Evolutionary conservation across 1,140 invertebrate species (phyloP), one percentile per base, ranked within the genome.

Genomic region (Magallana gigas): DNA sequence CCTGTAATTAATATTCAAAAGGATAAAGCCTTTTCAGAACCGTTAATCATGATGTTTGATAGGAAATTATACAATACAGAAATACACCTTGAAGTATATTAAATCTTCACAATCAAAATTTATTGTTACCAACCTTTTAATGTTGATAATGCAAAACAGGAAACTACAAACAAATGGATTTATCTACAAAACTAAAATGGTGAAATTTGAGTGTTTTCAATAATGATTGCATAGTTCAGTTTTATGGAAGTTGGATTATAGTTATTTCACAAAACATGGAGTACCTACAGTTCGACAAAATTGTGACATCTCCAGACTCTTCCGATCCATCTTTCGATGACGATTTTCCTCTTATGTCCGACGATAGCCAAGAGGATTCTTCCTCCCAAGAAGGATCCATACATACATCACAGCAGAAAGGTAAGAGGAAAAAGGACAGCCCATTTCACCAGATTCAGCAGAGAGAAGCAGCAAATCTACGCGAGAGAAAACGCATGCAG

Each of bases 401-500:
- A 48, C 14, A 82, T 8, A 82, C 48, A 82, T 58, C 18, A 71
- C 23, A 71, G 12, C 80, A 8, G 12, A 82, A 82, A 82, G 57
- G 36, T 56, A 58, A 16, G 36, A 82, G 57, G 80, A 82, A 82
- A 82, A 82, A 82, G 8, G 14, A 82, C 48, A 58, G 8, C 5
- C 48, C 18, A 11, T 57, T 57, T 56, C 68, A 71, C 23, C 68
- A 89, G 86, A 86, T 91, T 23, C 89, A 91, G 80, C 94, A 94
- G 84, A 85, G 94, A 83, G 91, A 92, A 64, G 94, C 94, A 9
- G 94, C 94, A 48, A 95, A 95, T 87, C 91, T 93, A 88, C 71
- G 94, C 8, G 94, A 95, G 89, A 88, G 94, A 81, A 80, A 92
- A 36, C 88, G 94, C 18, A 95, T 95, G 94, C 93, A 94, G 84